Percentiles rank a stretch among this genome's conserved stretches.
phyloP scores from a whole-genome alignment of 2,113 vertebrate genomes.

The Macrotus californicus region DNA sequence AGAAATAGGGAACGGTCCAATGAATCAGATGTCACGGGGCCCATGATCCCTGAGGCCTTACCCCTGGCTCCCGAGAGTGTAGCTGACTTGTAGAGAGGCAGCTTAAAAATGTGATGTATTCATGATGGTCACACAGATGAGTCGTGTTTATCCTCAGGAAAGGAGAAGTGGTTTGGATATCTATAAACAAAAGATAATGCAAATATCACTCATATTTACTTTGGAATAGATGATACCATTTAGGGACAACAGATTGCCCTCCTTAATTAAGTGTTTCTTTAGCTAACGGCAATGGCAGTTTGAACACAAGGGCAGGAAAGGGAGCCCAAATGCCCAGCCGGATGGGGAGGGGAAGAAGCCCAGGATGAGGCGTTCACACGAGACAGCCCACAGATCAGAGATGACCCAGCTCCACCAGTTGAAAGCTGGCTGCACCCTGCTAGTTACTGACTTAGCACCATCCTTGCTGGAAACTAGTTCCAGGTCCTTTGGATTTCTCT shows the following conservation, averaged over 20 bases:
- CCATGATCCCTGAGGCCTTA: not conserved
- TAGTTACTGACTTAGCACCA: not conserved
- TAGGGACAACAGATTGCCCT: conserved; percentile 3
- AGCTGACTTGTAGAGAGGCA: not conserved
- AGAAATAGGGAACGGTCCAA: not conserved
- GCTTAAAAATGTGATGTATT: not conserved
- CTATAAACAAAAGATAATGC: not conserved
- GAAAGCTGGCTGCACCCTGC: not conserved
- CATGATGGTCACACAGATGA: not conserved
- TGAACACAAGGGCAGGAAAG: not conserved
- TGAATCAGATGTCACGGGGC: not conserved
- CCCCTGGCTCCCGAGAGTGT: not conserved
- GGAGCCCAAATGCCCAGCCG: not conserved
- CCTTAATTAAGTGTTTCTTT: conserved; percentile 33
- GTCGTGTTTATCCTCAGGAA: not conserved
- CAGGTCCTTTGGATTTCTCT: not conserved
- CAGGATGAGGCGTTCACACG: not conserved
- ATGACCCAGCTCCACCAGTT: not conserved
- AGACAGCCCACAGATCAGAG: not conserved
- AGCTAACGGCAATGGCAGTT: not conserved
- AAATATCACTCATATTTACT: not conserved
- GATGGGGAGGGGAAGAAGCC: not conserved
- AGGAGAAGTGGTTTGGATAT: not conserved
- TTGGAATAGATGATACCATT: not conserved
- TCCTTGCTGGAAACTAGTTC: not conserved